Conservation (phyloP, 30 jellyfish, hydroid and myxozoan genomes). For the Turritopsis rubra region DNA sequence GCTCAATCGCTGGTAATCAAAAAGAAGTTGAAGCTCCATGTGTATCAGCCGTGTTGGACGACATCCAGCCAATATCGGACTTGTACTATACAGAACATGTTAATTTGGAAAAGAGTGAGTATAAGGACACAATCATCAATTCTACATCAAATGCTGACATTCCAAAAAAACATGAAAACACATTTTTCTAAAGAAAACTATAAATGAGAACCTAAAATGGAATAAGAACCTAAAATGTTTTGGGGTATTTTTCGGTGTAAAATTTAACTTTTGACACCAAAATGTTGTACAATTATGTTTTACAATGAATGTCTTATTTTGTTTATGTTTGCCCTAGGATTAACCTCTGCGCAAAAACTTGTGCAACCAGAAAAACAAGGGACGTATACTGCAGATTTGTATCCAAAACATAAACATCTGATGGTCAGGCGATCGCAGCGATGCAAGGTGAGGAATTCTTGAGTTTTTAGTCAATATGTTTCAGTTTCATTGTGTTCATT, state of each 20-base stretch:
- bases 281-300: too few species aligned
- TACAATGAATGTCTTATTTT: too few species aligned
- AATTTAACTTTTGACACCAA: too few species aligned
- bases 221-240: too few species aligned
- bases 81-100: constrained; percentile 53
- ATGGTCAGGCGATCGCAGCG: constrained; percentile 83
- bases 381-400: constrained; percentile 31
- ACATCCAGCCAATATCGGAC: constrained; percentile 56
- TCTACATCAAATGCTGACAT: background rate
- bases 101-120: constrained; percentile 49
- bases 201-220: too few species aligned
- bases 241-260: too few species aligned
- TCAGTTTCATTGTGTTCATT: too few species aligned
- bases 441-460: constrained; percentile 30
- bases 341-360: constrained; percentile 45
- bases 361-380: constrained; percentile 55
- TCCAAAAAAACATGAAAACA: background rate
- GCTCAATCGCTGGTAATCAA: background rate
- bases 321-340: constrained; percentile 29
- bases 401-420: constrained; percentile 85
- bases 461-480: too few species aligned
- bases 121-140: background rate
- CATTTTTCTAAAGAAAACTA: too few species aligned
- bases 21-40: constrained; percentile 47
- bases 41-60: constrained; percentile 43